Evolutionary conservation across 2,888 invertebrate species (phyloP), one percentile per base, ranked within the genome.

Genomic region (Chymomyza amoena): DNA sequence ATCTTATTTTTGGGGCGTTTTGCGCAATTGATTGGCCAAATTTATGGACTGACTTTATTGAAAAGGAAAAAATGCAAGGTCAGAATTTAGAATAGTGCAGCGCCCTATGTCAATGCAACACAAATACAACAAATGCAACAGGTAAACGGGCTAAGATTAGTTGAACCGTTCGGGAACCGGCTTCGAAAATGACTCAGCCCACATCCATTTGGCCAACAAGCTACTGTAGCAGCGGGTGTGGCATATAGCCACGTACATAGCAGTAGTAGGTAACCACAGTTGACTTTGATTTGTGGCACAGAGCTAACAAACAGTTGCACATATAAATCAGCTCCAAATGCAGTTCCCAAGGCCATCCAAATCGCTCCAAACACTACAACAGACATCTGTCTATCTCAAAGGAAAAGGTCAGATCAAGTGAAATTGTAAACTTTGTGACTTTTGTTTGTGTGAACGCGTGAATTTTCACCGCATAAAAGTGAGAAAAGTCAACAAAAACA

Each of bases 221-320:
- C 73, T 69, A 59, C 25, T 28, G 13, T n/a, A 50, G 45, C 74
- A 61, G 69, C 61, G 67, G 70, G 57, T 36, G 28, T 16, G 16
- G 20, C 54, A 9, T 45, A 4, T 45, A 13, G 39, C 39, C 13
- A 25, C 25, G 25, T 25, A 25, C 25, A 2, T 25, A 45, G 32
- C 32, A 32, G 25, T 25, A 25, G 16, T 25, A 25, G 16, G 16
- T 15, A 51, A 51, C 51, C 16, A 54, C 18, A 32, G 51, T 75
- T 85, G 81, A 78, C 83, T 87, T 86, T 83, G 88, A 83, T 87
- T 85, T 87, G 86, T 85, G 70, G 84, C 65, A 78, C 74, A 45
- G 25, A 36, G 32, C 45, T n/a, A 59, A 51, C 32, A 62, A 28
- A 25, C 66, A 66, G 74, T 64, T 74, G 73, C 69, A 70, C 57